Evolutionary conservation across 2,888 invertebrate genomes (phyloP).

Genomic region (Sarcophaga variegata): DNA sequence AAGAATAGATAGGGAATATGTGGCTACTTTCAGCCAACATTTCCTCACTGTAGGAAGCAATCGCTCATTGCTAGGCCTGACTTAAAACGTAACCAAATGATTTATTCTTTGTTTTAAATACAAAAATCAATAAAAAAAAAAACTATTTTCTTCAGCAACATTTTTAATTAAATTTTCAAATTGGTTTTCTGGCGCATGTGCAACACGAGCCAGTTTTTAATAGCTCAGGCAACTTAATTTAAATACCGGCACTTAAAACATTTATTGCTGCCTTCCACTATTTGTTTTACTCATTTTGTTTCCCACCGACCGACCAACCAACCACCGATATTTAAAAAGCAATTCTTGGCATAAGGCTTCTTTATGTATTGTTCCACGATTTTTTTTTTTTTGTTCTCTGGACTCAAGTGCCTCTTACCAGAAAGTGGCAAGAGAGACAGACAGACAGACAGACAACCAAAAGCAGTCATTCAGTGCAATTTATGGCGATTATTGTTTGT

Average conservation of each 20-base stretch:
- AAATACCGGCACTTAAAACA: not conserved
- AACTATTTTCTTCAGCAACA: too few species aligned
- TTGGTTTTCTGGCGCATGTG: slow-evolving; percentile 64
- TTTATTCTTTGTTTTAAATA: too few species aligned
- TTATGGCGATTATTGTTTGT: slow-evolving; percentile 44
- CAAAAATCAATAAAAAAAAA: too few species aligned
- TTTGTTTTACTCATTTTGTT: not conserved
- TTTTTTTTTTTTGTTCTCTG: not conserved
- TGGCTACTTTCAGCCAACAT: too few species aligned
- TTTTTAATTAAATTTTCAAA: slow-evolving; percentile 18
- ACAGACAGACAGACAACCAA: not conserved
- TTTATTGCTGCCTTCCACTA: too few species aligned
- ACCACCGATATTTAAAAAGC: too few species aligned
- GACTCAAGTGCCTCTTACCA: slow-evolving; percentile 13
- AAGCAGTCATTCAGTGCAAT: slow-evolving; percentile 13
- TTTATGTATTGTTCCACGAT: slow-evolving; percentile 12
- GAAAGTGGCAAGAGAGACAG: slow-evolving; percentile 27
- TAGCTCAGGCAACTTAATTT: slow-evolving; percentile 61
- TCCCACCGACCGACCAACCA: not conserved
- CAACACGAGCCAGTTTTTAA: slow-evolving; percentile 27
- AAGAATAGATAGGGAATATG: too few species aligned
- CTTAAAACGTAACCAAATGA: too few species aligned
- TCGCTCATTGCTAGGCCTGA: too few species aligned
- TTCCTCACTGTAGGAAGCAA: too few species aligned
- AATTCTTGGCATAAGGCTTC: not conserved